phyloP scores from a whole-genome alignment of 2,888 invertebrate species.

The Gortyna flavago region DNA sequence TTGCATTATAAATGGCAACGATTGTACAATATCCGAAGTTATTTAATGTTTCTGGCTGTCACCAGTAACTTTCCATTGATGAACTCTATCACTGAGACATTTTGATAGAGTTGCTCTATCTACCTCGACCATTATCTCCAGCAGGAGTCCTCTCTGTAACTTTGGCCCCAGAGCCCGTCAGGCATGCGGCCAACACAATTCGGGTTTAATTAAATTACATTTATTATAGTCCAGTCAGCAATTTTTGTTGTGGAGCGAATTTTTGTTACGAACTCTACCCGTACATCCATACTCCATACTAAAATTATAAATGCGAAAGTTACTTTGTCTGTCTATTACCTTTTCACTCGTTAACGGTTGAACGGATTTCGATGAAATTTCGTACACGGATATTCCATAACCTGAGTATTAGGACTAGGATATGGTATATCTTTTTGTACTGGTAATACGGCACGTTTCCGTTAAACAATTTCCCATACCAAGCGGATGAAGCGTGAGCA shows the following conservation, averaged over 20 bases:
- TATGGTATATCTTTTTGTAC: not conserved
- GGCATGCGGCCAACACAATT: conserved; percentile 32
- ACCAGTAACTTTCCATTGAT: conserved; percentile 20
- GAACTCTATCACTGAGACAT: conserved; percentile 19
- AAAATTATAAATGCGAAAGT: not conserved
- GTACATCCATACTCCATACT: not conserved
- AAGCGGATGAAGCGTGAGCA: not conserved
- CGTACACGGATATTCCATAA: not conserved
- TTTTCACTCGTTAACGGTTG: too few relatives aligned
- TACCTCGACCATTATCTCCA: conserved; percentile 19
- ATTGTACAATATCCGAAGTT: not conserved
- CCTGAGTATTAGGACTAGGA: not conserved
- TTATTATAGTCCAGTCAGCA: conserved; percentile 5
- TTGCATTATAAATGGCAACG: conserved; percentile 21
- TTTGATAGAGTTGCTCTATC: conserved; percentile 17
- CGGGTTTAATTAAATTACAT: conserved; percentile 29
- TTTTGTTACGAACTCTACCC: not conserved
- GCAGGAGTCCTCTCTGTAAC: conserved; percentile 15
- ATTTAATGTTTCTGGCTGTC: conserved; percentile 4
- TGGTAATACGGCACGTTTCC: not conserved
- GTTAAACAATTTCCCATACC: not conserved
- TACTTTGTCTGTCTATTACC: too few relatives aligned
- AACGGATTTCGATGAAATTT: not conserved
- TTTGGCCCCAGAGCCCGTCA: conserved; percentile 31
- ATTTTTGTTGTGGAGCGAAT: conserved; percentile 4